phyloP scores from a whole-genome alignment of 2,797 vertebrate genomes.

The Anas bernieri region DNA sequence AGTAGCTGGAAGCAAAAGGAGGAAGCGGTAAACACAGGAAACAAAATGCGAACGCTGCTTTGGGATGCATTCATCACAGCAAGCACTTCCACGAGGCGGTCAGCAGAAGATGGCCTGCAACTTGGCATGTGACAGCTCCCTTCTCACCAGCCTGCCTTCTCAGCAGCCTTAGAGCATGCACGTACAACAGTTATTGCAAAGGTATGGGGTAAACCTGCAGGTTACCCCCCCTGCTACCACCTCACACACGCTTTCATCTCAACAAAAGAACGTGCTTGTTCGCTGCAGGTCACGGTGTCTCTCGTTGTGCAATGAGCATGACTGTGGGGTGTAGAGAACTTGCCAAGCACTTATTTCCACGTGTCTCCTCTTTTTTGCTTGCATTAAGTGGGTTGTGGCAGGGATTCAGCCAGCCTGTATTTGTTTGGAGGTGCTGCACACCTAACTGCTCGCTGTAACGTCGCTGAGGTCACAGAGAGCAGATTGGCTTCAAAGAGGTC shows the following conservation, averaged over 20 bases:
- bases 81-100: neutral
- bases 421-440: neutral
- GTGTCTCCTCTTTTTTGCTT: neutral
- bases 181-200: neutral
- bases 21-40: neutral
- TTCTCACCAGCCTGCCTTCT: neutral
- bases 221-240: neutral
- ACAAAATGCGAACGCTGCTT: neutral
- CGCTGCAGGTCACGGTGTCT: neutral
- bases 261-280: fast-evolving
- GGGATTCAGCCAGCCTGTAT: neutral
- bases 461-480: neutral
- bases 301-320: neutral
- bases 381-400: neutral
- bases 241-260: neutral
- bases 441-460: neutral
- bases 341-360: neutral
- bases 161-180: too few species aligned
- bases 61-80: neutral
- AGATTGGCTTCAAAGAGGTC: neutral
- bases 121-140: neutral
- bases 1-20: neutral
- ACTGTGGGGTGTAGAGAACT: neutral
- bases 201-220: neutral
- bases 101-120: neutral